Conservation (phyloP, 2,797 vertebrate genomes). For the Enteromius unitaeniatus region DNA sequence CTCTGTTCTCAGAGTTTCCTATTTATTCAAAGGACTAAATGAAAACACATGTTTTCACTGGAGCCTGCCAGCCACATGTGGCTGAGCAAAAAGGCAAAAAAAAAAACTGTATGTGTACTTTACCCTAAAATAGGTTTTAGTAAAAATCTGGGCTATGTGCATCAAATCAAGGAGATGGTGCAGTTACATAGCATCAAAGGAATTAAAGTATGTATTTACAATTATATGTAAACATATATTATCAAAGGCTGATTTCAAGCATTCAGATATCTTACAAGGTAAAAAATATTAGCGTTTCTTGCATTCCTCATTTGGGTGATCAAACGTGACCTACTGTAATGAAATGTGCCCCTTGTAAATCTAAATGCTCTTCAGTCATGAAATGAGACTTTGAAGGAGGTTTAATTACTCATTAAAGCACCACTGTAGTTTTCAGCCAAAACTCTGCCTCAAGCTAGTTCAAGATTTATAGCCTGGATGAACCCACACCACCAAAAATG, state of each 20-base stretch:
- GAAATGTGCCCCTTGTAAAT: slow-evolving; percentile 42
- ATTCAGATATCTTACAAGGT: not conserved
- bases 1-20: slow-evolving; percentile 61
- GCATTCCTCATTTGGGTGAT: not conserved
- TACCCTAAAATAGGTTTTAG: slow-evolving; percentile 17
- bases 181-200: not conserved
- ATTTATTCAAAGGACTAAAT: slow-evolving; percentile 62
- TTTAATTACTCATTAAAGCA: slow-evolving; percentile 20
- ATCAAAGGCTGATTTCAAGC: slow-evolving; percentile 21
- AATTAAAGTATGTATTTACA: not conserved
- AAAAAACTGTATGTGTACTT: slow-evolving; percentile 30
- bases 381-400: slow-evolving; percentile 38
- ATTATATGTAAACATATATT: not conserved
- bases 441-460: slow-evolving; percentile 9
- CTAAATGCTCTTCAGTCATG: slow-evolving; percentile 36
- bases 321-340: slow-evolving; percentile 25
- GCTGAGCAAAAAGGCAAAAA: not conserved
- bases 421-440: not conserved
- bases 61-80: slow-evolving; percentile 56
- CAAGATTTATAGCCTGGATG: not conserved
- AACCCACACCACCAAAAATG: not conserved
- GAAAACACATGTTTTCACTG: slow-evolving; percentile 63
- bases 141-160: not conserved
- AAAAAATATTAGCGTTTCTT: not conserved
- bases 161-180: slow-evolving; percentile 7